Evolutionary conservation across 2,888 invertebrate genomes (phyloP).

Genomic region (Pemphredon lugubris): DNA sequence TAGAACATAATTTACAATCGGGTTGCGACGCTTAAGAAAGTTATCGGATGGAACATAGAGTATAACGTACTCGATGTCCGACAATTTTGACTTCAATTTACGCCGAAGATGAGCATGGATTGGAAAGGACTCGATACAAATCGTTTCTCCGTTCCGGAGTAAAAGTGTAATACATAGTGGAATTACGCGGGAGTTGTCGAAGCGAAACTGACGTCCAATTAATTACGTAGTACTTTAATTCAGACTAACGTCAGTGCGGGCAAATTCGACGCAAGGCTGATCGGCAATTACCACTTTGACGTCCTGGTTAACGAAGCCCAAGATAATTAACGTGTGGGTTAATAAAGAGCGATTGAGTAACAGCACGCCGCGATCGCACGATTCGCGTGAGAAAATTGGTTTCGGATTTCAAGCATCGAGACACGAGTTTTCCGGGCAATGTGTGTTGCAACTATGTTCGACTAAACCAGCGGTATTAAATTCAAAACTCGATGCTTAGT

Average conservation of each 20-base stretch:
- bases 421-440: too few relatives aligned
- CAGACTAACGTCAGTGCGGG: conserved; percentile 8
- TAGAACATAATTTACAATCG: not conserved
- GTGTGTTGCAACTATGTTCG: too few relatives aligned
- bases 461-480: too few relatives aligned
- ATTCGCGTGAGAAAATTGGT: not conserved
- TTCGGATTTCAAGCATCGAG: too few relatives aligned
- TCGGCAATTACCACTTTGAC: conserved; percentile 50
- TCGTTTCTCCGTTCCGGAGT: not conserved
- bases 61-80: too few relatives aligned
- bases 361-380: not conserved
- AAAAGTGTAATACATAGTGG: not conserved
- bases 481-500: too few relatives aligned
- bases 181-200: not conserved
- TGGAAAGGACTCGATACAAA: not conserved
- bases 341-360: conserved; percentile 26
- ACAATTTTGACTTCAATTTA: too few relatives aligned
- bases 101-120: not conserved
- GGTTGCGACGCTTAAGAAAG: too few relatives aligned
- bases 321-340: conserved; percentile 44
- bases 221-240: conserved; percentile 33
- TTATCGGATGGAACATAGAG: too few relatives aligned
- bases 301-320: conserved; percentile 46
- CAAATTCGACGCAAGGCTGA: conserved; percentile 43
- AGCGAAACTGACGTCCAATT: conserved; percentile 26